Percentiles rank a stretch among this genome's conserved stretches.
Conservation (phyloP, 2,797 vertebrate genomes). For the Gastrophryne carolinensis region DNA sequence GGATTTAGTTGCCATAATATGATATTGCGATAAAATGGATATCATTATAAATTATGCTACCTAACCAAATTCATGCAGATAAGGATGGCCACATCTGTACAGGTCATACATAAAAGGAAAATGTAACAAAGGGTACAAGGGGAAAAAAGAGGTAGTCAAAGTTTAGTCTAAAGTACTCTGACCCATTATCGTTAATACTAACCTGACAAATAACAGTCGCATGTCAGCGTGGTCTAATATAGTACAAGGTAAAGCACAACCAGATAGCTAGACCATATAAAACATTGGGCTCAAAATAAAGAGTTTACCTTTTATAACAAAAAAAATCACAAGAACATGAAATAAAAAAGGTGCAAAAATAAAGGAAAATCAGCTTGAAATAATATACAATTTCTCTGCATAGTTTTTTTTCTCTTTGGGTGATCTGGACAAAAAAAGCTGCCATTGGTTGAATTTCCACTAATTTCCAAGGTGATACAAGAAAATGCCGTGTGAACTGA, state of each 20-base stretch:
- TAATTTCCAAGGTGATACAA: constrained; percentile 11
- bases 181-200: constrained; percentile 17
- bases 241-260: not conserved
- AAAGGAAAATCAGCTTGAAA: constrained; percentile 24
- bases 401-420: constrained; percentile 49
- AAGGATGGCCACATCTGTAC: too few relatives aligned
- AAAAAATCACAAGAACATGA: constrained; percentile 50
- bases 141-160: constrained; percentile 56
- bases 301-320: not conserved
- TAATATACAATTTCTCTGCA: constrained; percentile 42
- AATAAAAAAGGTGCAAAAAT: constrained; percentile 47
- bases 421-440: constrained; percentile 27
- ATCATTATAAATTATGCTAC: too few relatives aligned
- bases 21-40: too few relatives aligned
- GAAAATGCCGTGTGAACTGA: not conserved
- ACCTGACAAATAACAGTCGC: constrained; percentile 49
- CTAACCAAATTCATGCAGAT: too few relatives aligned
- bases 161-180: constrained; percentile 45
- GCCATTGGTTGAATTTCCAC: constrained; percentile 35
- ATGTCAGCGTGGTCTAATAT: constrained; percentile 29
- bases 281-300: not conserved
- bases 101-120: constrained; percentile 40
- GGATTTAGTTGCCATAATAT: too few relatives aligned
- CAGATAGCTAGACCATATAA: not conserved
- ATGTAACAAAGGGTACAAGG: not conserved